A percentile compares a stretch with the other conserved stretches of the same genome.
Conservation (phyloP, 2,113 vertebrate species). For the Megatriorchis doriae region DNA sequence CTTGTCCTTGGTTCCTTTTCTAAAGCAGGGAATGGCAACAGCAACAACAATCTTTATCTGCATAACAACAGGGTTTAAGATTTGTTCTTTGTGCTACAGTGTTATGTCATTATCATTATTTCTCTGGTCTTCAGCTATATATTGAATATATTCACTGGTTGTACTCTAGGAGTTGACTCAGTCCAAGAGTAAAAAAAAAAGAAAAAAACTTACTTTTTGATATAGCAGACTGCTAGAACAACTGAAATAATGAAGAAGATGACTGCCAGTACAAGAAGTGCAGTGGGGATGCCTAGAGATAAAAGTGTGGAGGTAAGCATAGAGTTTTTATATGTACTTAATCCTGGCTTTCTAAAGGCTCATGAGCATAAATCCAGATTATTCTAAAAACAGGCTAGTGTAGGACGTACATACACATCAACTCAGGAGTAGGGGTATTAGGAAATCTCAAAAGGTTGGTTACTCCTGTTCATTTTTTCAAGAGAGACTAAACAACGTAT, state of each 20-base stretch:
- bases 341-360: not conserved
- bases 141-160: not conserved
- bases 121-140: not conserved
- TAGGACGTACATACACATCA: not conserved
- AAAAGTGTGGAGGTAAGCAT: not conserved
- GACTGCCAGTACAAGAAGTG: constrained; percentile 78
- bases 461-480: not conserved
- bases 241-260: constrained; percentile 73
- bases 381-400: not conserved
- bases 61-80: not conserved
- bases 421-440: not conserved
- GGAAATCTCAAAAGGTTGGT: not conserved
- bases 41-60: not conserved
- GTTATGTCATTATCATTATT: not conserved
- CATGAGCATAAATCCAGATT: not conserved
- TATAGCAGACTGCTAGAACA: constrained; percentile 73
- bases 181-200: not conserved
- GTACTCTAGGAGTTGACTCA: not conserved
- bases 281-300: constrained; percentile 73
- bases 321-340: not conserved
- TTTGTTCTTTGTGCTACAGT: not conserved
- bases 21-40: not conserved
- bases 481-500: not conserved
- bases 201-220: constrained; percentile 79
- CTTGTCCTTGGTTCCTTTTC: not conserved